These are phyloP conservation scores for Chydorus sphaericus DNA, from an alignment of 2,888 invertebrate genomes.

Conservation along the genomic window DNA sequence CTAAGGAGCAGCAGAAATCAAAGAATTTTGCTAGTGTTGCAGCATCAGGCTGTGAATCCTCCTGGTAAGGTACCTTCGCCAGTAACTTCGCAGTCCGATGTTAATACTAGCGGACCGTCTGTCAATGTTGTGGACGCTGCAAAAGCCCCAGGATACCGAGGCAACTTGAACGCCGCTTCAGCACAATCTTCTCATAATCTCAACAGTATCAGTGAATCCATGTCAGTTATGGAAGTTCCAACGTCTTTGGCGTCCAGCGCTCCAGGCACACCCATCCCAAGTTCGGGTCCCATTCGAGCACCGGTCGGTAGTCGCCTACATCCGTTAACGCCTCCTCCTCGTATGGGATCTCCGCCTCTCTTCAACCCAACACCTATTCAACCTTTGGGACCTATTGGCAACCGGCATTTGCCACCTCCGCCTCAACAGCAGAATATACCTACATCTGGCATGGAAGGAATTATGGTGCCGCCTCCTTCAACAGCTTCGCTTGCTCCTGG, in stretches of 20 bases:
- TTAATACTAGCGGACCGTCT: slow-evolving; percentile 16
- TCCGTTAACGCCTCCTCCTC: slow-evolving; percentile 13
- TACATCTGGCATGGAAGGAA: too few species aligned
- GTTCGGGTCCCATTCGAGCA: slow-evolving; percentile 7
- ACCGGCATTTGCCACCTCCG: background rate
- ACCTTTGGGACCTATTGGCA: slow-evolving; percentile 5
- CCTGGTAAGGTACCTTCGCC: slow-evolving; percentile 14
- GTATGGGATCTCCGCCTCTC: slow-evolving; percentile 11
- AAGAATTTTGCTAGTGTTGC: slow-evolving; percentile 57
- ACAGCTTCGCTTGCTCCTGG: slow-evolving; percentile 15
- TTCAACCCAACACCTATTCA: slow-evolving; percentile 10
- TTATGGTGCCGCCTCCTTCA: background rate
- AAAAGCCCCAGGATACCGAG: slow-evolving; percentile 82
- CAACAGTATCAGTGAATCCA: background rate
- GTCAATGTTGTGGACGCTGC: slow-evolving; percentile 50
- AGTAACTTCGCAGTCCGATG: slow-evolving; percentile 18
- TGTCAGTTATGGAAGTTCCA: background rate
- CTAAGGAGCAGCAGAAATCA: slow-evolving; percentile 32
- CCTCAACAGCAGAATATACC: too few species aligned
- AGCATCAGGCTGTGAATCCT: slow-evolving; percentile 37
- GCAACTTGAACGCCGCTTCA: slow-evolving; percentile 30
- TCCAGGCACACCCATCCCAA: slow-evolving; percentile 15
- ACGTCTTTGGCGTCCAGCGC: slow-evolving; percentile 14
- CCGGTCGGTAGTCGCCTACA: slow-evolving; percentile 6
- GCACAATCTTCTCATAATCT: background rate